Evolutionary conservation across 2,113 vertebrate species (phyloP).

Genomic region (Hiodon tergisus): DNA sequence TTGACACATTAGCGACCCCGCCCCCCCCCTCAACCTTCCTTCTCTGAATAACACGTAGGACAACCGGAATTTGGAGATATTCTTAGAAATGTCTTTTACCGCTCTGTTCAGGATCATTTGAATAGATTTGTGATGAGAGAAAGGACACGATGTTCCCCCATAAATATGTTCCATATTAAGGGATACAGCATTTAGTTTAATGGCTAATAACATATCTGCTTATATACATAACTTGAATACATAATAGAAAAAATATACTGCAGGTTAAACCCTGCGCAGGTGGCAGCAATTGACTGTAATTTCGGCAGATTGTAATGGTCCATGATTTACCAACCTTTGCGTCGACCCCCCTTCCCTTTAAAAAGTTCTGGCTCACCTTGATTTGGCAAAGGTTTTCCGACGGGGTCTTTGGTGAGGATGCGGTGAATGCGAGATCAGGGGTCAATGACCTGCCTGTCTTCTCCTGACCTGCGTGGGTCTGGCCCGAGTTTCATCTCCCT

Average conservation of each 20-base stretch:
- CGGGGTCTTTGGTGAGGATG: conserved; percentile 38
- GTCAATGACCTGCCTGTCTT: conserved; percentile 26
- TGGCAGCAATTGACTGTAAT: conserved; percentile 75
- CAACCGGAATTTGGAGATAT: background rate
- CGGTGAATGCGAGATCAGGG: conserved; percentile 31
- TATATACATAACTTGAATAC: too few relatives aligned
- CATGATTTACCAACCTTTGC: conserved; percentile 59
- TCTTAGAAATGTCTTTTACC: background rate
- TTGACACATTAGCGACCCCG: background rate
- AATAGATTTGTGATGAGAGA: background rate
- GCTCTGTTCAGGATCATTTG: background rate
- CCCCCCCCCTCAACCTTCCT: background rate
- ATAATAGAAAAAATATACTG: conserved; percentile 66
- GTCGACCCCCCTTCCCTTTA: conserved; percentile 27
- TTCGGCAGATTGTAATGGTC: conserved; percentile 68
- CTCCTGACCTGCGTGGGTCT: conserved; percentile 2
- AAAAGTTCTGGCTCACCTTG: conserved; percentile 37
- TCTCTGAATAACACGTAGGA: background rate
- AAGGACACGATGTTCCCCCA: too few relatives aligned
- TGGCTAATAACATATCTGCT: too few relatives aligned
- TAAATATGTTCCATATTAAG: background rate
- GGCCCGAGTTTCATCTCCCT: conserved; percentile 20
- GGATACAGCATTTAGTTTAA: too few relatives aligned
- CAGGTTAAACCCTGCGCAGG: conserved; percentile 70
- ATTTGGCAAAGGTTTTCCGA: conserved; percentile 38